A percentile compares a stretch with the other conserved stretches of the same genome.
Evolutionary conservation across 2,797 vertebrate genomes (phyloP).

Genomic region (Poecilia wingei): DNA sequence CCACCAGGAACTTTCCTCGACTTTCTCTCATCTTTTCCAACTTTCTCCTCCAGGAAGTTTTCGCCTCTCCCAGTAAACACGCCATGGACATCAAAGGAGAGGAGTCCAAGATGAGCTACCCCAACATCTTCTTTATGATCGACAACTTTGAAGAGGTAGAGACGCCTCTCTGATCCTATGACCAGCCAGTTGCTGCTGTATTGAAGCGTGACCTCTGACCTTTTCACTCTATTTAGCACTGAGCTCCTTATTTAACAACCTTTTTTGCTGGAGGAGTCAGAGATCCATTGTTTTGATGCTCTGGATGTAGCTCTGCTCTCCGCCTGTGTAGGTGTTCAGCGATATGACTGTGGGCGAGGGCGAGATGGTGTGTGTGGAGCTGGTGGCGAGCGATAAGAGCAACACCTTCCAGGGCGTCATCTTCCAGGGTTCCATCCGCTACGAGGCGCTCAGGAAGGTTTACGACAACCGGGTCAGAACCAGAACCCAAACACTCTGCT

Average conservation of each 20-base stretch:
- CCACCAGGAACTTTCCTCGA: too few species aligned
- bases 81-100: constrained; percentile 99
- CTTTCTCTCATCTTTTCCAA: background rate
- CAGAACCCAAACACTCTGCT: background rate
- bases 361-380: constrained; percentile 98
- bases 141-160: constrained; percentile 97
- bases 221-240: background rate
- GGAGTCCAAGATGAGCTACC: constrained; percentile 99
- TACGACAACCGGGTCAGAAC: constrained; percentile 89
- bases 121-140: constrained; percentile 99
- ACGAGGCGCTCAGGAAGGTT: constrained; percentile 97
- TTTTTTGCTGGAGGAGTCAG: background rate
- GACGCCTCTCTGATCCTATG: too few species aligned
- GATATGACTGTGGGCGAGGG: constrained; percentile 98
- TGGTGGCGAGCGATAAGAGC: constrained; percentile 96
- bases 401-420: constrained; percentile 97
- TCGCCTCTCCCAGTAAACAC: constrained; percentile 96
- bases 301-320: background rate
- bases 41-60: constrained; percentile 88
- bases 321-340: constrained; percentile 86
- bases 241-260: background rate
- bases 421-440: constrained; percentile 98
- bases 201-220: background rate
- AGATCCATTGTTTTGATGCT: background rate
- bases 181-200: background rate